Evolutionary conservation across 2,888 invertebrate genomes (phyloP).

Genomic region (Apamea epomidion): DNA sequence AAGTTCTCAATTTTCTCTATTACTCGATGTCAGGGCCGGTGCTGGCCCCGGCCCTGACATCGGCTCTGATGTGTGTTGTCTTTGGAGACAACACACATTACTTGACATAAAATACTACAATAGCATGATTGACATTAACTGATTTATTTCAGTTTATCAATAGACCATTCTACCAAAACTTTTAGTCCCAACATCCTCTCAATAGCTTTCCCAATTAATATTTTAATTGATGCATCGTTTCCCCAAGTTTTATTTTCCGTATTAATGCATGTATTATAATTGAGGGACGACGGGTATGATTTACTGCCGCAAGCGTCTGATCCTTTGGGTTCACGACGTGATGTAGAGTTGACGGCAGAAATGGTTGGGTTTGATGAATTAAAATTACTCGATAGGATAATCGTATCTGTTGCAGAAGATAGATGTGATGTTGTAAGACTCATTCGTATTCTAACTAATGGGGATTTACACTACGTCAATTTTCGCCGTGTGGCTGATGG

Average conservation of each 20-base stretch:
- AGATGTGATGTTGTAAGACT: not conserved
- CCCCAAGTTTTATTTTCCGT: slow-evolving; percentile 84
- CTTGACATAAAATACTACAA: too few relatives aligned
- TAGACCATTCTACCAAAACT: not conserved
- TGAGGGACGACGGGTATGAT: slow-evolving; percentile 78
- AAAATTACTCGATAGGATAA: not conserved
- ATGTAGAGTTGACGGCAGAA: slow-evolving; percentile 28
- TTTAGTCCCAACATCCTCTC: slow-evolving; percentile 57
- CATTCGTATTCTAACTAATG: too few relatives aligned
- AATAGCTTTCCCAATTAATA: slow-evolving; percentile 72
- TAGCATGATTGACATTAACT: too few relatives aligned
- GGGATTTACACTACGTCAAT: too few relatives aligned
- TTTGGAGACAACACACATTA: too few relatives aligned
- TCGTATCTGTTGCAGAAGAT: not conserved
- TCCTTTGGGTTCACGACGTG: slow-evolving; percentile 31
- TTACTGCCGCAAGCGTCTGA: slow-evolving; percentile 77
- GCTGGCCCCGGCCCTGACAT: too few relatives aligned
- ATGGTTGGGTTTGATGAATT: not conserved
- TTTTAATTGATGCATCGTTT: slow-evolving; percentile 87
- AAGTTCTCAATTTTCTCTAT: too few relatives aligned
- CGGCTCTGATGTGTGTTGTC: too few relatives aligned
- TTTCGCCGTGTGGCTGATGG: too few relatives aligned
- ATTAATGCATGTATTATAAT: slow-evolving; percentile 83
- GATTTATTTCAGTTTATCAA: too few relatives aligned
- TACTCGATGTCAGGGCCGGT: too few relatives aligned